These are phyloP conservation scores for Heteromormyrus szaboi DNA, from an alignment of 2,797 vertebrate genomes.

Conservation along the genomic window DNA sequence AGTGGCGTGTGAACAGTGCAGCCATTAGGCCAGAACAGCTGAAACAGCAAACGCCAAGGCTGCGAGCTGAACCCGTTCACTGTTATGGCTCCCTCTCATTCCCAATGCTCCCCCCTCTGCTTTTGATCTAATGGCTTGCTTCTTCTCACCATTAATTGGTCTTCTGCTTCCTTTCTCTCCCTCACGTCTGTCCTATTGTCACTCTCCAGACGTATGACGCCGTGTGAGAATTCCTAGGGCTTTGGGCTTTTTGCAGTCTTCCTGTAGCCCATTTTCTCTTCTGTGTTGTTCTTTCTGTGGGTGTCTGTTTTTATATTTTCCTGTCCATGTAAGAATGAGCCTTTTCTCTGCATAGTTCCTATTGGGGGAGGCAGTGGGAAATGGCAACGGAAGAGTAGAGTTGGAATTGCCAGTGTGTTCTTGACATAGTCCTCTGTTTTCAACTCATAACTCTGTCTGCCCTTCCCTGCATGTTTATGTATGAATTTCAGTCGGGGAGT, in stretches of 20 bases:
- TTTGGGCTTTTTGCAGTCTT: not conserved
- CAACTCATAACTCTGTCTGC: not conserved
- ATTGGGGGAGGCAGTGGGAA: not conserved
- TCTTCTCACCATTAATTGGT: not conserved
- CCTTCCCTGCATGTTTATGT: not conserved
- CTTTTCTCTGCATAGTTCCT: not conserved
- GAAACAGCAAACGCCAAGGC: slow-evolving; percentile 59
- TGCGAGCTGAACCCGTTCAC: slow-evolving; percentile 59
- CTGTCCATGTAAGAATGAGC: not conserved
- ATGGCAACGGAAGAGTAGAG: not conserved
- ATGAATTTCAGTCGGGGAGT: not conserved
- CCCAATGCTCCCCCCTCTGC: slow-evolving; percentile 23
- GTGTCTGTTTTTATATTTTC: not conserved
- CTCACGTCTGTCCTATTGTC: slow-evolving; percentile 20
- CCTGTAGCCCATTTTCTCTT: not conserved
- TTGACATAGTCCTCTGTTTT: not conserved
- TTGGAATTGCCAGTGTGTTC: not conserved
- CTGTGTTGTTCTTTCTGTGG: not conserved
- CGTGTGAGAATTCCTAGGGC: not conserved
- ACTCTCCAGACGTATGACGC: not conserved
- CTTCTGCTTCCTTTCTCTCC: slow-evolving; percentile 33
- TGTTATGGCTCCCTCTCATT: slow-evolving; percentile 33
- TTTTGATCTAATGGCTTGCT: slow-evolving; percentile 40
- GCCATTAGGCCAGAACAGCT: slow-evolving; percentile 58
- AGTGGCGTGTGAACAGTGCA: slow-evolving; percentile 60